Conservation (phyloP, 2,888 invertebrate species). For the Amphipyra tragopoginis region DNA sequence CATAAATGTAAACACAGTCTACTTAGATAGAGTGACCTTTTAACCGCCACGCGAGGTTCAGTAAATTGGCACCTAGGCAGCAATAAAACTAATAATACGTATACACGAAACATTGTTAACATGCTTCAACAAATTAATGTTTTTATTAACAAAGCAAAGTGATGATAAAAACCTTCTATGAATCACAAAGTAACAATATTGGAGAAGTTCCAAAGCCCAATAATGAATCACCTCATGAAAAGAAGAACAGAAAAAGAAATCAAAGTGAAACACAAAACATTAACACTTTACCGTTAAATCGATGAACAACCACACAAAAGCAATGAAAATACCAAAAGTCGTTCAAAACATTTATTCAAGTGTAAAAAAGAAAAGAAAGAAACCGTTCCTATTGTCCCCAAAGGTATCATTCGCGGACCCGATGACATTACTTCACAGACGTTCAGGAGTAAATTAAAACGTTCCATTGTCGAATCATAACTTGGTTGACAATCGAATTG, state of each 20-base stretch:
- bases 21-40: slow-evolving; percentile 29
- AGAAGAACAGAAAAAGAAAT: not conserved
- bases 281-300: slow-evolving; percentile 7
- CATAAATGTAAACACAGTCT: slow-evolving; percentile 21
- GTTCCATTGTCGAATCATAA: slow-evolving; percentile 57
- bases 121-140: slow-evolving; percentile 19
- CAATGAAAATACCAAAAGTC: slow-evolving; percentile 45
- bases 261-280: slow-evolving; percentile 12
- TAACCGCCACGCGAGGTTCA: slow-evolving; percentile 26
- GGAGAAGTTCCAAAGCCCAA: too few species aligned
- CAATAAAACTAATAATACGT: slow-evolving; percentile 30
- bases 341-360: slow-evolving; percentile 47
- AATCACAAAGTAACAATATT: too few species aligned
- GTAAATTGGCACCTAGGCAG: slow-evolving; percentile 36
- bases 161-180: too few species aligned
- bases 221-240: not conserved
- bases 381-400: slow-evolving; percentile 27
- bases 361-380: slow-evolving; percentile 42
- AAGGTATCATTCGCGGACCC: slow-evolving; percentile 40
- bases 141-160: slow-evolving; percentile 6
- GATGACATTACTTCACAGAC: slow-evolving; percentile 38
- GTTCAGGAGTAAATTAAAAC: slow-evolving; percentile 58
- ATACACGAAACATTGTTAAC: slow-evolving; percentile 18
- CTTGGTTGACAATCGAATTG: slow-evolving; percentile 62
- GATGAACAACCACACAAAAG: slow-evolving; percentile 35